Conservation (phyloP, 2,888 invertebrate species). For the Papilio gigon region DNA sequence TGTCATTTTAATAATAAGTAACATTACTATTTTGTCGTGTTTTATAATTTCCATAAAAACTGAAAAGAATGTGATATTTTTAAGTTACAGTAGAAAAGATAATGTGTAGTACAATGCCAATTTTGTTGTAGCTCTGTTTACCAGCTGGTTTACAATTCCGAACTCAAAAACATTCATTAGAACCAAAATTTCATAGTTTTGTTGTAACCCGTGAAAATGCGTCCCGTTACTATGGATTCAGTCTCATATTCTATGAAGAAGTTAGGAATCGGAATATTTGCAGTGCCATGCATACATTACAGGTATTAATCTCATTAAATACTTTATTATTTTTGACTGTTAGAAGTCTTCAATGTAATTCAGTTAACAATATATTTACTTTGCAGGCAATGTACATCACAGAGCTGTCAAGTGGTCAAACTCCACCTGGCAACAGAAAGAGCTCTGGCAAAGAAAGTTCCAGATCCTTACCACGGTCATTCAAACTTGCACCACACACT, state of each 20-base stretch:
- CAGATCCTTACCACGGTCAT: slow-evolving; percentile 93
- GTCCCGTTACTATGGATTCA: slow-evolving; percentile 95
- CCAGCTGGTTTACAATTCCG: slow-evolving; percentile 97
- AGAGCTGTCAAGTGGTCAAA: slow-evolving; percentile 92
- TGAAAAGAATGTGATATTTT: not conserved
- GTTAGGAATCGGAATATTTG: slow-evolving; percentile 96
- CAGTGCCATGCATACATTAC: slow-evolving; percentile 97
- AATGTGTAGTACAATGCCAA: not conserved
- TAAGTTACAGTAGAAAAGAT: not conserved
- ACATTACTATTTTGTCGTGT: too few relatives aligned
- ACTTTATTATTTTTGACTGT: not conserved
- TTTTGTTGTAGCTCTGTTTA: slow-evolving; percentile 89
- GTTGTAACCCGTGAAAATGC: slow-evolving; percentile 99
- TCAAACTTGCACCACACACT: slow-evolving; percentile 90
- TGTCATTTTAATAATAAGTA: too few relatives aligned
- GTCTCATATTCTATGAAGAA: slow-evolving; percentile 97
- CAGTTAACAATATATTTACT: not conserved
- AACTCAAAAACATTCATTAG: slow-evolving; percentile 94
- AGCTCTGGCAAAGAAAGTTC: slow-evolving; percentile 86
- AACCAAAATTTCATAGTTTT: slow-evolving; percentile 97
- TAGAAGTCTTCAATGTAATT: not conserved
- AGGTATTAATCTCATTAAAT: slow-evolving; percentile 76
- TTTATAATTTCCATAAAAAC: too few relatives aligned
- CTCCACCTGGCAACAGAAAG: slow-evolving; percentile 84
- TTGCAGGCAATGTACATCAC: slow-evolving; percentile 93